These are phyloP conservation scores for Anoplopoma fimbria DNA, from an alignment of 2,113 vertebrate genomes.

Conservation along the genomic window DNA sequence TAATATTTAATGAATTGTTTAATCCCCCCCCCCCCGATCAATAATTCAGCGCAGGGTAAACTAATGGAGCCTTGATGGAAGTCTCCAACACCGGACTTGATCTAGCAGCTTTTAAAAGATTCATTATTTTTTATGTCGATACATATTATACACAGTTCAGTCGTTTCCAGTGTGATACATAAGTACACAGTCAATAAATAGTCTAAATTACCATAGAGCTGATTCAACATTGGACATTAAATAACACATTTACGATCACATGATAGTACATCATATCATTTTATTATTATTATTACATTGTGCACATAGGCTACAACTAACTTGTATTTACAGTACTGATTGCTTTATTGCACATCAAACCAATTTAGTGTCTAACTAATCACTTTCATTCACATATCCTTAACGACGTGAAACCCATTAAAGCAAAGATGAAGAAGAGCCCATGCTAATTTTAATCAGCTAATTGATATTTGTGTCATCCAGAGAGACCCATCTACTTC, in stretches of 20 bases:
- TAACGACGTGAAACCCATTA: background rate
- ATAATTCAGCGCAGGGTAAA: constrained; percentile 14
- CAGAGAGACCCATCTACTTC: background rate
- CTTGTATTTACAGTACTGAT: background rate
- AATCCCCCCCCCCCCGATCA: background rate
- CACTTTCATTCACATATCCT: background rate
- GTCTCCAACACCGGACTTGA: background rate
- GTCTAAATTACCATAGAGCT: background rate
- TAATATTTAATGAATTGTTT: constrained; percentile 5
- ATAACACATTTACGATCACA: background rate
- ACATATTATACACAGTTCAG: background rate
- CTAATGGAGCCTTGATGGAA: background rate
- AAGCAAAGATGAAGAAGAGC: background rate
- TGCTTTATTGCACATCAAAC: background rate
- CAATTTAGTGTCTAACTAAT: background rate
- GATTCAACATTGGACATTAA: background rate
- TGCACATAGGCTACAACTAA: background rate
- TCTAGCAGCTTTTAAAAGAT: background rate
- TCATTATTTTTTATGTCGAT: background rate
- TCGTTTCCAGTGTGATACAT: background rate
- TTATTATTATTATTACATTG: background rate
- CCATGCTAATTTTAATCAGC: background rate
- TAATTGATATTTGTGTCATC: constrained; percentile 19
- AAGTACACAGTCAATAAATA: background rate
- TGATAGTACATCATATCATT: no score